phyloP scores from a whole-genome alignment of 2,888 invertebrate genomes.

The Pherbina coryleti region DNA sequence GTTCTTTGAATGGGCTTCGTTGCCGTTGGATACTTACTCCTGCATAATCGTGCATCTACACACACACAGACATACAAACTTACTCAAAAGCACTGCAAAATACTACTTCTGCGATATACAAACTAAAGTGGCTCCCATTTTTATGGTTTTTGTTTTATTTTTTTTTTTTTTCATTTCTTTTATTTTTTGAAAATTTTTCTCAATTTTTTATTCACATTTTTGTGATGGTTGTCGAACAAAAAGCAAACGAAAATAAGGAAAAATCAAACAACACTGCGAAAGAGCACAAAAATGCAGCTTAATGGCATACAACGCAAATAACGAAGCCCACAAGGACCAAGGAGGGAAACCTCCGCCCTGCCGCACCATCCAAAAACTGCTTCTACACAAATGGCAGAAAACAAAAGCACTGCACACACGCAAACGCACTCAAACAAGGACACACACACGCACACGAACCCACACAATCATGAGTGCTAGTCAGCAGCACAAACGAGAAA shows the following conservation, averaged over 20 bases:
- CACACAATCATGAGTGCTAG: background rate
- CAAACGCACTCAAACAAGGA: background rate
- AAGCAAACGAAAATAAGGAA: background rate
- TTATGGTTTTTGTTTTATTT: background rate
- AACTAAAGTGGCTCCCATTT: conserved; percentile 21
- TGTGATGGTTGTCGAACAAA: background rate
- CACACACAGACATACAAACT: background rate
- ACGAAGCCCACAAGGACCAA: no score
- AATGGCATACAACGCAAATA: background rate
- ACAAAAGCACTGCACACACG: background rate
- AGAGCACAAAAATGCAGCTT: background rate
- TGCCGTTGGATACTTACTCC: background rate
- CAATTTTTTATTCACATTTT: background rate
- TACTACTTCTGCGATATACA: background rate
- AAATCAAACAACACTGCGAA: background rate
- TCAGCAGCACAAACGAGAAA: conserved; percentile 15
- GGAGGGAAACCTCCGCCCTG: no score
- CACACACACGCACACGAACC: background rate
- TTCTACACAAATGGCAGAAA: background rate
- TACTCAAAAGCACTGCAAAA: background rate
- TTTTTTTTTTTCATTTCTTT: conserved; percentile 4
- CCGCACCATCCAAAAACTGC: background rate
- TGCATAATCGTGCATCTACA: background rate
- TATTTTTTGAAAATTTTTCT: background rate
- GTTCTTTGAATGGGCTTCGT: background rate